Percentiles rank a stretch among this genome's conserved stretches.
Evolutionary conservation across 2,113 vertebrate species (phyloP).

Genomic region (Falco punctatus): DNA sequence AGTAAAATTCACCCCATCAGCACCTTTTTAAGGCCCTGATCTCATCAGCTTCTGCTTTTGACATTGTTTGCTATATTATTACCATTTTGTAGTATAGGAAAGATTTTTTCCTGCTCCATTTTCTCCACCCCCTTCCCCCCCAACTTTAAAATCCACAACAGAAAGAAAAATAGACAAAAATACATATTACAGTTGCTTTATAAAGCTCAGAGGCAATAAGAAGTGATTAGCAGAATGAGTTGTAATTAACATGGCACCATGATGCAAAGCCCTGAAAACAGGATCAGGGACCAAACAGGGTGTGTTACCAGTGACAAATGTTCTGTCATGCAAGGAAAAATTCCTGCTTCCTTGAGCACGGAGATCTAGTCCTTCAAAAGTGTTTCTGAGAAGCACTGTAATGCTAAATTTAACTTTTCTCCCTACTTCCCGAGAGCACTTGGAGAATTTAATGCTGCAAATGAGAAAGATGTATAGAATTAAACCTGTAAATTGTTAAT

Average conservation of each 20-base stretch:
- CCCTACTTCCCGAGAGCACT: neutral
- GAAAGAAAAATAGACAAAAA: conserved; percentile 2
- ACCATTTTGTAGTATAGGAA: neutral
- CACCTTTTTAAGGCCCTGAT: conserved; percentile 48
- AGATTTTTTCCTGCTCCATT: neutral
- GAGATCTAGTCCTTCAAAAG: neutral
- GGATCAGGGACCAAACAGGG: neutral
- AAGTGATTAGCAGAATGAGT: neutral
- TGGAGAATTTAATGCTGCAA: conserved; percentile 39
- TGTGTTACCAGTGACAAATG: neutral
- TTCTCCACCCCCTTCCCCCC: neutral
- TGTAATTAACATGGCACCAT: neutral
- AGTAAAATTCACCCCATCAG: conserved; percentile 58
- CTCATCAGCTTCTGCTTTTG: conserved; percentile 12
- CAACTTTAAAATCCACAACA: neutral
- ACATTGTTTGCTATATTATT: neutral
- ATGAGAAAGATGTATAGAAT: conserved; percentile 52
- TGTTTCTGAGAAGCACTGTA: neutral
- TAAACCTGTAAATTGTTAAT: conserved; percentile 41
- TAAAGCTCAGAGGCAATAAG: neutral
- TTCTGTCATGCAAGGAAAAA: neutral
- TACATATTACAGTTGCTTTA: neutral
- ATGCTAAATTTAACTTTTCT: neutral
- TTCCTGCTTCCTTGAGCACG: neutral
- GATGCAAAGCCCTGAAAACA: neutral